These are phyloP conservation scores for Pseudanteris insignis DNA, from an alignment of 2,888 invertebrate species.

Conservation along the genomic window DNA sequence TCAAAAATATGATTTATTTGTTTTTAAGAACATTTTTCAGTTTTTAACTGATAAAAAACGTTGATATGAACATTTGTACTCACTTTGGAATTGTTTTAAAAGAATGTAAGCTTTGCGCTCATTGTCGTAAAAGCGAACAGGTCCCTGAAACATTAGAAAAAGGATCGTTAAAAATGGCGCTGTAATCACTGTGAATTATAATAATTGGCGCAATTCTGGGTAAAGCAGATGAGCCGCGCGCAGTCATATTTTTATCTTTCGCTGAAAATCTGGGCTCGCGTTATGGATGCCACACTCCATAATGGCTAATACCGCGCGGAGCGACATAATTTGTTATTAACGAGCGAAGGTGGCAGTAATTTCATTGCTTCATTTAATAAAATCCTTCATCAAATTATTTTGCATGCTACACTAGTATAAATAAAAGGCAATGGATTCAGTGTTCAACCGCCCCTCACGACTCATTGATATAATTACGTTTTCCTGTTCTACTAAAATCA, in stretches of 20 bases:
- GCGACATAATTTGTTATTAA: conserved; percentile 41
- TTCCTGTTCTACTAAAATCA: too few species aligned
- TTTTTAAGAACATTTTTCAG: too few species aligned
- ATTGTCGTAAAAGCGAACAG: conserved; percentile 92
- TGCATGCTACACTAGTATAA: conserved; percentile 7
- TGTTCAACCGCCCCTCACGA: too few species aligned
- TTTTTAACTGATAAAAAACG: too few species aligned
- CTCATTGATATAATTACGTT: too few species aligned
- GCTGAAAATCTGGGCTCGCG: conserved; percentile 10
- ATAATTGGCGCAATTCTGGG: conserved; percentile 26
- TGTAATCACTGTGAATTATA: conserved; percentile 25
- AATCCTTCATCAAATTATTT: conserved; percentile 26
- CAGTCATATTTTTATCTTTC: conserved; percentile 25
- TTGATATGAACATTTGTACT: too few species aligned
- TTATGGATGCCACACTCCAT: conserved; percentile 30
- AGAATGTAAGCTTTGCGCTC: conserved; percentile 94
- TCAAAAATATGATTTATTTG: too few species aligned
- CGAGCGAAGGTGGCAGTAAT: conserved; percentile 35
- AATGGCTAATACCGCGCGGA: conserved; percentile 24
- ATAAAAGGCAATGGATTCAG: too few species aligned
- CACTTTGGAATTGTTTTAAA: conserved; percentile 90
- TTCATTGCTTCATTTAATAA: conserved; percentile 35
- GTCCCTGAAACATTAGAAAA: conserved; percentile 71
- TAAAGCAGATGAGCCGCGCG: conserved; percentile 23
- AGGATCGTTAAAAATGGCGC: conserved; percentile 11